Evolutionary conservation across 1,140 invertebrate species (phyloP).

Genomic region (Neomicropteryx cornuta): DNA sequence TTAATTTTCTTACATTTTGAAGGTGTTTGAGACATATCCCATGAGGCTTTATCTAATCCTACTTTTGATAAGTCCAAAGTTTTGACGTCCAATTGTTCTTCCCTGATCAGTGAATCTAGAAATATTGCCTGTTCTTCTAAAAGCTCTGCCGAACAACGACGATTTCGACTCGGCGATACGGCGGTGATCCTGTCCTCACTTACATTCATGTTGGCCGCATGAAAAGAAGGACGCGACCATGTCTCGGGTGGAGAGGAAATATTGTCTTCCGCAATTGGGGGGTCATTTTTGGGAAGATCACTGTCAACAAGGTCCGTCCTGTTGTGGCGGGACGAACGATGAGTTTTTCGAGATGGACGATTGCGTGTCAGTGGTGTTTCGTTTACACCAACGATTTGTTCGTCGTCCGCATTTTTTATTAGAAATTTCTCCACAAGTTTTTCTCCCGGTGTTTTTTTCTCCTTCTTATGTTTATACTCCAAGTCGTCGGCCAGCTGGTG

Average conservation of each 20-base stretch:
- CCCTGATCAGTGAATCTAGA: constrained; percentile 37
- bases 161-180: no score
- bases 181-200: no score
- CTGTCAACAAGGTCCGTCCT: no score
- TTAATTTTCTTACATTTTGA: constrained; percentile 16
- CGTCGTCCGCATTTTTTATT: constrained; percentile 49
- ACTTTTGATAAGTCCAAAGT: constrained; percentile 36
- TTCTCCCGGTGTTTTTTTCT: constrained; percentile 57
- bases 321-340: no score
- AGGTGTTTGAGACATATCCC: constrained; percentile 6
- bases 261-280: no score
- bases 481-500: constrained; percentile 47
- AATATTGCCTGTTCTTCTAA: constrained; percentile 38
- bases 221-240: no score
- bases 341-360: constrained; percentile 19
- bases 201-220: constrained; percentile 24
- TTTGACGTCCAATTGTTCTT: constrained; percentile 37
- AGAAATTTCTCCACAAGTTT: constrained; percentile 64
- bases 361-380: constrained; percentile 20
- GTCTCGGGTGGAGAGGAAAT: no score
- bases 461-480: constrained; percentile 30
- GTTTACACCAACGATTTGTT: constrained; percentile 18
- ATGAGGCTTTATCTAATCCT: constrained; percentile 17
- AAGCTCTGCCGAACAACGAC: constrained; percentile 39
- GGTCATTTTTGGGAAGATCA: no score